Percentiles rank a stretch among this genome's conserved stretches.
These are phyloP conservation scores for Diarsia brunnea DNA, from an alignment of 2,888 invertebrate species.

Conservation along the genomic window DNA sequence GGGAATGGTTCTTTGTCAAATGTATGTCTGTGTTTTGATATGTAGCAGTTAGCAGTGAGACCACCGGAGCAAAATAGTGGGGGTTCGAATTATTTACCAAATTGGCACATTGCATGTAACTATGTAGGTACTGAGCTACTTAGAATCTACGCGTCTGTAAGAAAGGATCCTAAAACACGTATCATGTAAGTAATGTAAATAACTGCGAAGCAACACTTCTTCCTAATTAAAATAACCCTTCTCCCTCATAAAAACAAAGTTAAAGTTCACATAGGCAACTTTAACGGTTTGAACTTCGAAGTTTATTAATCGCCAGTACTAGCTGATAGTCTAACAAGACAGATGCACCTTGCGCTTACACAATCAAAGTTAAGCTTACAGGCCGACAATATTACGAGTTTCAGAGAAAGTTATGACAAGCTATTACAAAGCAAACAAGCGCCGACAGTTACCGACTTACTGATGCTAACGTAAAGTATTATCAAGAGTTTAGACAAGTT, in stretches of 20 bases:
- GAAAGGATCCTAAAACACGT: background rate
- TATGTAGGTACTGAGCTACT: no score
- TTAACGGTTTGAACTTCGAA: background rate
- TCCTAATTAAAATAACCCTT: background rate
- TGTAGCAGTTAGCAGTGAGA: background rate
- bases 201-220: background rate
- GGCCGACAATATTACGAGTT: background rate
- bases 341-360: constrained; percentile 7
- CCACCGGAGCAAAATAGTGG: background rate
- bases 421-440: background rate
- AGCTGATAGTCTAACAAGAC: background rate
- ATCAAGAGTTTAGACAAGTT: background rate
- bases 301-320: background rate
- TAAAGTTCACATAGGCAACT: background rate
- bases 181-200: background rate
- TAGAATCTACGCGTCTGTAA: background rate
- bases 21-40: background rate
- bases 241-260: background rate
- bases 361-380: background rate
- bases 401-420: constrained; percentile 10
- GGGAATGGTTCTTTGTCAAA: constrained; percentile 9
- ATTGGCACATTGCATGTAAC: background rate
- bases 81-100: background rate
- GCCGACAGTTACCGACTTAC: background rate
- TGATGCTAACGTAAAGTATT: background rate